Conservation (phyloP, 2,888 invertebrate species). For the Elegia similella region DNA sequence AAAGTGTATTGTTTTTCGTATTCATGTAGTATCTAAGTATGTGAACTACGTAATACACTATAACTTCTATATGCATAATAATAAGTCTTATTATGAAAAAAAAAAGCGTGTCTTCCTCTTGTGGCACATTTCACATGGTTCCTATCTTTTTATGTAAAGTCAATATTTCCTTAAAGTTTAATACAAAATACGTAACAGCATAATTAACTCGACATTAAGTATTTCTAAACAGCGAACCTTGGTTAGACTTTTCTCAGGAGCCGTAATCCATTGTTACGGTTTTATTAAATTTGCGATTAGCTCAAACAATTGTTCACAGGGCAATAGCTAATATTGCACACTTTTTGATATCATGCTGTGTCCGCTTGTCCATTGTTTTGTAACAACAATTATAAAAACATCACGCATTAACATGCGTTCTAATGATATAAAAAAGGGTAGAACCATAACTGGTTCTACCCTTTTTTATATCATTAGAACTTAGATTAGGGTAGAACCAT, state of each 20-base stretch:
- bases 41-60: too few relatives aligned
- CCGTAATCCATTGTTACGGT: constrained; percentile 39
- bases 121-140: not conserved
- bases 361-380: constrained; percentile 5
- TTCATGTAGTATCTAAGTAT: too few relatives aligned
- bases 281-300: constrained; percentile 36
- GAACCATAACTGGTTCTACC: too few relatives aligned
- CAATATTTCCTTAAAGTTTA: not conserved
- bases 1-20: too few relatives aligned
- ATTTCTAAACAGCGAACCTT: constrained; percentile 30
- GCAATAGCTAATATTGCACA: constrained; percentile 31
- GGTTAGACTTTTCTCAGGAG: constrained; percentile 27
- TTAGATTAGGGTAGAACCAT: too few relatives aligned
- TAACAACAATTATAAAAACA: too few relatives aligned
- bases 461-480: too few relatives aligned
- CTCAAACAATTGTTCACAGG: constrained; percentile 41
- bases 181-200: not conserved
- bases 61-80: too few relatives aligned
- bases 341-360: not conserved
- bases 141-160: not conserved
- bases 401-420: too few relatives aligned
- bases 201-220: constrained; percentile 16
- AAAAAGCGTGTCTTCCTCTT: too few relatives aligned
- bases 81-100: too few relatives aligned
- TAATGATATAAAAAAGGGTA: too few relatives aligned